Percentiles rank a stretch among this genome's conserved stretches.
phyloP scores from a whole-genome alignment of 1,140 invertebrate species.

The Listronotus oregonensis region DNA sequence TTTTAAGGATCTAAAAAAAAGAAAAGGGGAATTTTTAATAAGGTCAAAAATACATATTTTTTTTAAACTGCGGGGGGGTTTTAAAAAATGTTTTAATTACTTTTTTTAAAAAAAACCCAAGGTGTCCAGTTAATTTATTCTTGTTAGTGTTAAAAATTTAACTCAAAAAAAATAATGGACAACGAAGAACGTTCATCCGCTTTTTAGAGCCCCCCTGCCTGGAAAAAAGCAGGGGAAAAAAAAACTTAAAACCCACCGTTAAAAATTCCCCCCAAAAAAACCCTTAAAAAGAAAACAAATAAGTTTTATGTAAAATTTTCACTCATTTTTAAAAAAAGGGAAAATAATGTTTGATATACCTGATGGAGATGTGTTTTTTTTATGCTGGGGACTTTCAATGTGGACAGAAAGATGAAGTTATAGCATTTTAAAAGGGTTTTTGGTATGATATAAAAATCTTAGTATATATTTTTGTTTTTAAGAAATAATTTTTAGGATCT shows the following conservation, averaged over 20 bases:
- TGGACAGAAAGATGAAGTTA: slow-evolving; percentile 75
- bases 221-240: slow-evolving; percentile 68
- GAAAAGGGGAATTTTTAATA: no score
- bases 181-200: slow-evolving; percentile 61
- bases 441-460: slow-evolving; percentile 58
- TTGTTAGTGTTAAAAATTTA: neutral
- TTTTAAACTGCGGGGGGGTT: no score
- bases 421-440: slow-evolving; percentile 83
- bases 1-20: no score
- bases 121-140: neutral
- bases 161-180: slow-evolving; percentile 8
- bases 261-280: slow-evolving; percentile 62
- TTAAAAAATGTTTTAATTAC: no score
- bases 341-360: slow-evolving; percentile 75
- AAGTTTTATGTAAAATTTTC: slow-evolving; percentile 86
- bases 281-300: slow-evolving; percentile 64
- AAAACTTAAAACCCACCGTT: slow-evolving; percentile 69
- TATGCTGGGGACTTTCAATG: slow-evolving; percentile 87
- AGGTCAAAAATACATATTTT: no score
- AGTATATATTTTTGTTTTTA: neutral
- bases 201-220: slow-evolving; percentile 69
- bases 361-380: slow-evolving; percentile 81
- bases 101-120: neutral
- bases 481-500: slow-evolving; percentile 57
- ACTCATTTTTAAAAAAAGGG: slow-evolving; percentile 79